Percentiles rank a stretch among this genome's conserved stretches.
Conservation (phyloP, 1,140 invertebrate genomes). For the Fopius arisanus region DNA sequence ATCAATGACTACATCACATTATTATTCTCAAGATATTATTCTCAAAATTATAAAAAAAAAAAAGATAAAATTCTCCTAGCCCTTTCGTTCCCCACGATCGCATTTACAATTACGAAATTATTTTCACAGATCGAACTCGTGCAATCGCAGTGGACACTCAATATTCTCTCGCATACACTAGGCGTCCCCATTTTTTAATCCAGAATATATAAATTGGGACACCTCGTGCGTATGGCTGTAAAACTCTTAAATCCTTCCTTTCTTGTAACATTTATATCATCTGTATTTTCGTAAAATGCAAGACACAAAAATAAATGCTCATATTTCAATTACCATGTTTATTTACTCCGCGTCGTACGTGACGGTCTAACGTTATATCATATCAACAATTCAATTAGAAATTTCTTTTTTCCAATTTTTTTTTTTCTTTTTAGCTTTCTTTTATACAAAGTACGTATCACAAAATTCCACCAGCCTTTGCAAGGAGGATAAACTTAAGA, state of each 20-base stretch:
- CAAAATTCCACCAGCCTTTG: constrained; percentile 64
- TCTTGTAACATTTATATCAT: constrained; percentile 37
- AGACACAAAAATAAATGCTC: constrained; percentile 65
- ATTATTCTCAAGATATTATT: neutral
- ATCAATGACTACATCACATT: too few relatives aligned
- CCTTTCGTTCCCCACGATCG: too few relatives aligned
- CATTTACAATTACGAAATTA: neutral
- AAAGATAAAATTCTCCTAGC: too few relatives aligned
- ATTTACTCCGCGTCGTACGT: constrained; percentile 1
- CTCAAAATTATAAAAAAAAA: too few relatives aligned
- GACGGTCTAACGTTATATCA: neutral
- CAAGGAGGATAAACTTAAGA: constrained; percentile 53
- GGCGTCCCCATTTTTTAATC: neutral
- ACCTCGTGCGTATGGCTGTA: neutral
- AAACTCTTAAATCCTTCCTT: constrained; percentile 24
- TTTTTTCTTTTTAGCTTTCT: constrained; percentile 46
- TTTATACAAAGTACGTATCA: constrained; percentile 57
- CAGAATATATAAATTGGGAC: neutral
- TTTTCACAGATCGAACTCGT: neutral
- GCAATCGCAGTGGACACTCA: neutral
- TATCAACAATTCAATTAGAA: constrained; percentile 17
- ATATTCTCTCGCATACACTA: neutral
- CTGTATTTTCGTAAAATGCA: constrained; percentile 57
- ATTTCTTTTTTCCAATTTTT: constrained; percentile 10
- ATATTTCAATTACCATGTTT: constrained; percentile 45